phyloP scores from a whole-genome alignment of 2,888 invertebrate genomes.

The Lumbricus terrestris region DNA sequence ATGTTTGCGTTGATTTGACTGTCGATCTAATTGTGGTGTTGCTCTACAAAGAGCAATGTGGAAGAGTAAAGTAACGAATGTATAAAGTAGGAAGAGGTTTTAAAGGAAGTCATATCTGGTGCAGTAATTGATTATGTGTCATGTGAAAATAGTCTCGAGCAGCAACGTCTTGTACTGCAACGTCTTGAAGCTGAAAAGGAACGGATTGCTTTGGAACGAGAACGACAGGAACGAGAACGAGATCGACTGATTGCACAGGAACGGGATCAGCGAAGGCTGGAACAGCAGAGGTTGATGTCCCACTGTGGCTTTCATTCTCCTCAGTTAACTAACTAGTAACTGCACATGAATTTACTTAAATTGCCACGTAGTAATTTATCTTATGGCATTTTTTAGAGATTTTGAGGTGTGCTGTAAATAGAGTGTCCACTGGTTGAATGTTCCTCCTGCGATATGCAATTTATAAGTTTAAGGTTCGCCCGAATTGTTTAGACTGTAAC shows the following conservation, averaged over 20 bases:
- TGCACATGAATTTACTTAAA: not conserved
- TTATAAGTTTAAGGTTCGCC: not conserved
- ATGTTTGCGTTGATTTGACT: not conserved
- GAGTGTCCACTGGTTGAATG: not conserved
- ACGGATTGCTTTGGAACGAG: slow-evolving; percentile 64
- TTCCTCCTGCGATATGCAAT: not conserved
- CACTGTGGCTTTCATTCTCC: not conserved
- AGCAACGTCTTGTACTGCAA: slow-evolving; percentile 67
- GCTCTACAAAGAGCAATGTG: not conserved
- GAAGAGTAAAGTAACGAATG: not conserved
- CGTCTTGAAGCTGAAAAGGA: slow-evolving; percentile 63
- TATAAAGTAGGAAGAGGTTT: no score
- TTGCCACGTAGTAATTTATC: not conserved
- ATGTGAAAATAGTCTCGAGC: slow-evolving; percentile 40
- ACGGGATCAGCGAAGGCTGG: slow-evolving; percentile 67
- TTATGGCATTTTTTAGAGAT: not conserved
- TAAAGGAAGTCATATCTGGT: not conserved
- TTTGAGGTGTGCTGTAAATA: not conserved
- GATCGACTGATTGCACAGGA: slow-evolving; percentile 69
- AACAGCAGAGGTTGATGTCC: slow-evolving; percentile 19
- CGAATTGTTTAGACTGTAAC: not conserved
- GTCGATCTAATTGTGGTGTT: not conserved
- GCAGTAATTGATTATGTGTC: not conserved
- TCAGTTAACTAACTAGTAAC: not conserved
- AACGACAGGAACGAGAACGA: slow-evolving; percentile 47